A percentile compares a stretch with the other conserved stretches of the same genome.
phyloP scores from a whole-genome alignment of 2,113 vertebrate genomes.

The Sylvietta virens region DNA sequence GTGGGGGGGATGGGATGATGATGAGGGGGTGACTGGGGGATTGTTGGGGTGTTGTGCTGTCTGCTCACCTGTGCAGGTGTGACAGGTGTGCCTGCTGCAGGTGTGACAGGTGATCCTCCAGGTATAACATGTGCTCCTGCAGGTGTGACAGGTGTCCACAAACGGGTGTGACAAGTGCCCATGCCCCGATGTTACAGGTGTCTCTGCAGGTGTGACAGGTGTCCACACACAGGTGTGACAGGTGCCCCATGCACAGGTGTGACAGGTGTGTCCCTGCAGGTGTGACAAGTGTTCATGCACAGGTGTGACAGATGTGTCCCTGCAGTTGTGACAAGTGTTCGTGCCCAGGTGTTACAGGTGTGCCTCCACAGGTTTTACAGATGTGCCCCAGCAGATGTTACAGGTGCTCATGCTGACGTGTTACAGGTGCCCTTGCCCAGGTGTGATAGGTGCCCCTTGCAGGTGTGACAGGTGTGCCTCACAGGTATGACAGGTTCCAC shows the following conservation, averaged over 20 bases:
- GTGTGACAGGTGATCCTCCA: neutral
- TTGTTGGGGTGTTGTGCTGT: neutral
- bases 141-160: neutral
- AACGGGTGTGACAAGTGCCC: neutral
- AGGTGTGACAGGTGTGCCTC: neutral
- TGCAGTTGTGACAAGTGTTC: neutral
- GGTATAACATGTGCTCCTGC: too few species aligned
- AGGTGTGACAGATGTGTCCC: neutral
- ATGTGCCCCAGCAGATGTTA: neutral
- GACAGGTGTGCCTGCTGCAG: accelerated
- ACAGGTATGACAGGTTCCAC: too few species aligned
- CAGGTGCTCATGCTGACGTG: too few species aligned
- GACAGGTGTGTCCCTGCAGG: too few species aligned
- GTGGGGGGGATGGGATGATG: too few species aligned
- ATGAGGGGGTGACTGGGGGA: too few species aligned
- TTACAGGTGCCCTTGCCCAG: neutral
- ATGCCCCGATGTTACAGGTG: neutral
- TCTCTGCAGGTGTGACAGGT: neutral
- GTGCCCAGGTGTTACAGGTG: neutral
- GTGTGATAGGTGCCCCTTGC: neutral
- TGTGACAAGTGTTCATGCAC: too few species aligned
- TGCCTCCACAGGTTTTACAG: neutral
- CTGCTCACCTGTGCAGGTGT: neutral
- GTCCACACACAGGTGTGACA: neutral
- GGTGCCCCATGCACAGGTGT: neutral